Conservation (phyloP, 53 echinoderm and acorn worm genomes). For the Antedon mediterranea region DNA sequence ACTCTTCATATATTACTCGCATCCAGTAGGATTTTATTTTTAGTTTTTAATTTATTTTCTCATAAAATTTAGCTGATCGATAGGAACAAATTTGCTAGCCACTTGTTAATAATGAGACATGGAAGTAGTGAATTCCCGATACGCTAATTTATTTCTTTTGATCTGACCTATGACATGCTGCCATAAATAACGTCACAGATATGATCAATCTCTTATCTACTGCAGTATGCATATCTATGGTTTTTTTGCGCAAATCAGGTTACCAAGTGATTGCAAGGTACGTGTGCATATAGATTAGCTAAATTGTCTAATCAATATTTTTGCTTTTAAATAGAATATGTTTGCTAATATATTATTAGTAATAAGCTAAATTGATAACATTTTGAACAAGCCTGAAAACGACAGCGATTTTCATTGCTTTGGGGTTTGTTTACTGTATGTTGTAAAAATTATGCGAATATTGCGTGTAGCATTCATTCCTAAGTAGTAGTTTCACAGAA, state of each 20-base stretch:
- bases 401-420: too few species aligned
- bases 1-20: too few species aligned
- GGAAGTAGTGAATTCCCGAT: background rate
- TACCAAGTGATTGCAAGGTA: background rate
- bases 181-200: background rate
- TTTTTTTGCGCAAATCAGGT: background rate
- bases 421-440: too few species aligned
- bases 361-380: too few species aligned
- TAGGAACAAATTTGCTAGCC: background rate
- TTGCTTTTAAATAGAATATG: background rate
- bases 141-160: background rate
- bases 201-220: background rate
- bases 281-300: background rate
- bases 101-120: background rate
- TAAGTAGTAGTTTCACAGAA: too few species aligned
- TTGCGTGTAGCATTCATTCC: too few species aligned
- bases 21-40: too few species aligned
- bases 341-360: too few species aligned
- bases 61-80: background rate
- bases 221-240: background rate
- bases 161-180: background rate
- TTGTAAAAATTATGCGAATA: too few species aligned
- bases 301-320: background rate
- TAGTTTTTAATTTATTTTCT: background rate
- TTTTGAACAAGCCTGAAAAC: too few species aligned